phyloP scores from a whole-genome alignment of 2,113 vertebrate genomes.

The Seriola dumerili region DNA sequence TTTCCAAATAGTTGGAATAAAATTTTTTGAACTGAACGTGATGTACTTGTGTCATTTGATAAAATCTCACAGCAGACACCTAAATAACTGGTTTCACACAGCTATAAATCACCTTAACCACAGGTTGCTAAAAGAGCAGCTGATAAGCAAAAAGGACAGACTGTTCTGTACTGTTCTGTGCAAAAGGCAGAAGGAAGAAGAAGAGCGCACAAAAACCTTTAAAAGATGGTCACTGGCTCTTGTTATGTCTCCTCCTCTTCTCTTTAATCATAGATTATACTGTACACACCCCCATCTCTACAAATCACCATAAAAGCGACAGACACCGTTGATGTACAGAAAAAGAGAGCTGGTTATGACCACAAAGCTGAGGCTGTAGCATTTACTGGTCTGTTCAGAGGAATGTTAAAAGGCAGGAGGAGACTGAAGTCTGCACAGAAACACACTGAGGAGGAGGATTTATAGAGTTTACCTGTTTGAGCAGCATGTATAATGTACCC shows the following conservation, averaged over 20 bases:
- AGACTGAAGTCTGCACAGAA: constrained; percentile 42
- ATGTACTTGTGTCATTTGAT: not conserved
- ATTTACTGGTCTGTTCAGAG: constrained; percentile 49
- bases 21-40: not conserved
- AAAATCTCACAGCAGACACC: not conserved
- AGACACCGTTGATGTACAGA: constrained; percentile 25
- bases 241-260: not conserved
- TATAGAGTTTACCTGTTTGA: constrained; percentile 59
- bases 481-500: constrained; percentile 2
- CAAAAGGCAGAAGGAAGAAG: constrained; percentile 8
- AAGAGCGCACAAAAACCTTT: constrained; percentile 25
- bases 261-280: constrained; percentile 29
- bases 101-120: constrained; percentile 44
- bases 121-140: constrained; percentile 1
- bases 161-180: constrained; percentile 8
- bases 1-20: not conserved
- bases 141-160: not conserved
- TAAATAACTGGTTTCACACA: not conserved
- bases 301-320: constrained; percentile 43
- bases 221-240: not conserved
- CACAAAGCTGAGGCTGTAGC: constrained; percentile 25
- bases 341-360: constrained; percentile 30
- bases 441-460: constrained; percentile 41
- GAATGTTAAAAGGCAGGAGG: constrained; percentile 65
- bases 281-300: not conserved